These are phyloP conservation scores for Phoeniculus purpureus DNA, from an alignment of 2,797 vertebrate genomes.

Conservation along the genomic window DNA sequence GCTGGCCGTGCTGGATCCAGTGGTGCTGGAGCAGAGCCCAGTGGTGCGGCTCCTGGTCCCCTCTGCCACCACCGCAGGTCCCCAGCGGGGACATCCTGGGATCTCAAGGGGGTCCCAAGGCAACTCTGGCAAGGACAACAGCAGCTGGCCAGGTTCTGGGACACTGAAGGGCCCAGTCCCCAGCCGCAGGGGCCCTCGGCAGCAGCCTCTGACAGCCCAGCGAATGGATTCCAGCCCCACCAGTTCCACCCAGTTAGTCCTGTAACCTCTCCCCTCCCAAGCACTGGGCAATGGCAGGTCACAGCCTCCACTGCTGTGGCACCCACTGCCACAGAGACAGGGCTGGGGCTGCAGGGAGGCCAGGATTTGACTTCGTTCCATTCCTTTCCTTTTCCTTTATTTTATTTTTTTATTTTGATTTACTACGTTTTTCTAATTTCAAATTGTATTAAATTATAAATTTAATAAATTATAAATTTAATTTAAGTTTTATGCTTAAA, in stretches of 20 bases:
- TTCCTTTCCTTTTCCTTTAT: too few species aligned
- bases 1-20: fast-evolving
- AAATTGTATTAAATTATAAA: too few species aligned
- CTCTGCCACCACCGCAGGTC: not conserved
- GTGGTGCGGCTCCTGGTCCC: not conserved
- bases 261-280: not conserved
- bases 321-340: not conserved
- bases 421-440: too few species aligned
- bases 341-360: not conserved
- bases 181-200: not conserved
- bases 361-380: too few species aligned
- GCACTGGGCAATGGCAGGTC: fast-evolving
- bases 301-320: fast-evolving
- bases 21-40: fast-evolving
- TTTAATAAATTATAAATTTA: too few species aligned
- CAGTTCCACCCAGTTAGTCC: constrained; percentile 22
- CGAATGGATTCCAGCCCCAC: not conserved
- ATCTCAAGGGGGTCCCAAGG: not conserved
- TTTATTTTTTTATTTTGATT: too few species aligned
- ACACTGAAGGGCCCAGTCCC: constrained; percentile 13
- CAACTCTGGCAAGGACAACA: not conserved
- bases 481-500: too few species aligned
- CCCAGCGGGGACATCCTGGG: fast-evolving
- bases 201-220: not conserved
- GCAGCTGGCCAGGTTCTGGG: not conserved